A percentile compares a stretch with the other conserved stretches of the same genome.
These are phyloP conservation scores for Sphaeridia pumilis DNA, from an alignment of 2,888 invertebrate species.

Conservation along the genomic window DNA sequence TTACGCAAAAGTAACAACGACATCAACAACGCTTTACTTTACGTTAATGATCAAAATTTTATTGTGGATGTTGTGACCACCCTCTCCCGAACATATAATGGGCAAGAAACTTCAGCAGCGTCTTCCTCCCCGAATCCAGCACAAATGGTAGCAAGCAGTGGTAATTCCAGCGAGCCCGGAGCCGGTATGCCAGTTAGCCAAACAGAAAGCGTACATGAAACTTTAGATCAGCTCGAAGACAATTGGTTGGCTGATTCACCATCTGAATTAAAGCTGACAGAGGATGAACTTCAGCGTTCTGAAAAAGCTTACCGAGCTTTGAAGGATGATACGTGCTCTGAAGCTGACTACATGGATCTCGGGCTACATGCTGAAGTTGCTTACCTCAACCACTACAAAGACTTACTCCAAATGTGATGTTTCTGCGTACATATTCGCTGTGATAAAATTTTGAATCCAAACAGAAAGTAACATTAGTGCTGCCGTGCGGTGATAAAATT, in stretches of 20 bases:
- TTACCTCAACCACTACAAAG: constrained; percentile 53
- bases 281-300: constrained; percentile 39
- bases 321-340: constrained; percentile 48
- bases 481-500: no score
- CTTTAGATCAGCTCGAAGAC: constrained; percentile 1
- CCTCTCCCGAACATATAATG: not conserved
- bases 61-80: constrained; percentile 7
- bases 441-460: no score
- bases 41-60: constrained; percentile 45
- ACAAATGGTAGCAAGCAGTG: no score
- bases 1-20: constrained; percentile 56
- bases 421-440: no score
- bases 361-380: constrained; percentile 56
- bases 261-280: constrained; percentile 13
- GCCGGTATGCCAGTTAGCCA: no score
- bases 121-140: no score
- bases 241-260: constrained; percentile 1
- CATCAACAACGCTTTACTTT: constrained; percentile 53
- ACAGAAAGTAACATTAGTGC: no score
- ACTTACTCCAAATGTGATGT: constrained; percentile 11
- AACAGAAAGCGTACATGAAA: not conserved
- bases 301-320: constrained; percentile 51
- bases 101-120: not conserved
- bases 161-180: no score
- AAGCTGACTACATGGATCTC: constrained; percentile 63